Evolutionary conservation across 2,888 invertebrate genomes (phyloP), one percentile per base, ranked within the genome.

Genomic region (Nasonovia ribisnigri): DNA sequence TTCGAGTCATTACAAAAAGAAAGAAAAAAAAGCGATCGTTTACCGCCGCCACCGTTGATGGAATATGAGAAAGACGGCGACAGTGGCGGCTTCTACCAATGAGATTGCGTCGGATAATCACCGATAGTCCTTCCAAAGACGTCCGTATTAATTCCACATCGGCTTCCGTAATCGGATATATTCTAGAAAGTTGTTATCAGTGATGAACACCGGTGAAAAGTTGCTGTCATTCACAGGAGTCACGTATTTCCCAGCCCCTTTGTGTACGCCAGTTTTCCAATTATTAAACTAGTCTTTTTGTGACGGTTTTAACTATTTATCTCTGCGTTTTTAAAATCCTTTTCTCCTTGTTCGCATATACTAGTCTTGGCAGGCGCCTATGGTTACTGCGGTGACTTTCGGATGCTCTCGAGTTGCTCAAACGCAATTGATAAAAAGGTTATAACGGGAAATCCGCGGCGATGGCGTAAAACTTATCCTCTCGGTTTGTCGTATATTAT

Each of bases 151-250:
- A 77, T 88, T 92, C 88, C 88, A 43, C 88, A 88, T 92, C 51
- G 77, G 67, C 92, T 51, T 54, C 92, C 77, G 51, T 88, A 92
- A 92, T 92, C 92, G 92, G 92, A 88, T 92, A 88, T 92, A 92
- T 88, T 92, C 88, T 51, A 54, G 51, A 88, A 92, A 92, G 77
- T 92, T 43, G 88, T 92, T 92, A 92, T 92, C 92, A 88, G 92
- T 77, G 88, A 92, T 88, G 51, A 88, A 88, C 92, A 88, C 92
- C 92, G 87, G 67, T 77, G 90, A 90, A 93, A 86, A 93, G 90
- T 93, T 86, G 93, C 77, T 90, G 90, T 90, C 90, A 84, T 93
- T 93, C 84, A 84, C 93, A 90, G 93, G 20, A 93, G 67, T 93
- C 93, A 93, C 93, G 93, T 93, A 93, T 67, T 67, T 24, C 84